phyloP scores from a whole-genome alignment of 2,888 invertebrate genomes.

The Mesorhabditis sp. region DNA sequence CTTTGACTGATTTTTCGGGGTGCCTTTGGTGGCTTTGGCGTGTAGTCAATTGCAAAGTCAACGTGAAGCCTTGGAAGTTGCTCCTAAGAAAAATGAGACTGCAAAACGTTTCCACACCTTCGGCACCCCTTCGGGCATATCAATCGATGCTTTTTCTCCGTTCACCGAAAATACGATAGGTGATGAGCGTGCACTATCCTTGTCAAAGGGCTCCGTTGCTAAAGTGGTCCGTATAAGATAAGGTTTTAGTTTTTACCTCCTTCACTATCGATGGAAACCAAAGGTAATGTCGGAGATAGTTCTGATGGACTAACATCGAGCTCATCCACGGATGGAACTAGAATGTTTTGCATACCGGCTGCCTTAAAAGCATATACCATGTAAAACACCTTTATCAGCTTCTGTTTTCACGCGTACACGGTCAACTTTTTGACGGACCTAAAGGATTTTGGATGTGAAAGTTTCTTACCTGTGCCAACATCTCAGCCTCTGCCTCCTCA shows the following conservation, averaged over 20 bases:
- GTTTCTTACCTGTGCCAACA: slow-evolving; percentile 79
- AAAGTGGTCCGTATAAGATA: no score
- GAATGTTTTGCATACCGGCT: no score
- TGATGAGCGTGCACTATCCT: no score
- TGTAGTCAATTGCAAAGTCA: neutral
- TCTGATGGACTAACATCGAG: no score
- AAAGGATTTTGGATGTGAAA: neutral
- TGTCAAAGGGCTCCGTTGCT: no score
- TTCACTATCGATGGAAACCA: no score
- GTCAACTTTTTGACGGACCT: neutral
- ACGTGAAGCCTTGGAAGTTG: neutral
- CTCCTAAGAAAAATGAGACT: neutral
- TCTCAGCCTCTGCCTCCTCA: slow-evolving; percentile 76
- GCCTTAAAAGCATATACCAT: neutral
- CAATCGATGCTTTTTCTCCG: no score
- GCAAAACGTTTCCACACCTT: neutral
- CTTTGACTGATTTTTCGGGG: neutral
- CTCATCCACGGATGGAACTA: no score
- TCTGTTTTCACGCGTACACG: slow-evolving; percentile 7
- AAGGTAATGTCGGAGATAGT: no score
- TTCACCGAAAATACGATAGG: no score
- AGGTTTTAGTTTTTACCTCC: no score
- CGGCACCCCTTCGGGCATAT: no score
- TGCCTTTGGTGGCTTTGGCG: neutral
- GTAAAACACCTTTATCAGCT: slow-evolving; percentile 2